Base-by-base conservation (phyloP, 2,113 vertebrate genomes). In the Oncorhynchus mykiss region DNA sequence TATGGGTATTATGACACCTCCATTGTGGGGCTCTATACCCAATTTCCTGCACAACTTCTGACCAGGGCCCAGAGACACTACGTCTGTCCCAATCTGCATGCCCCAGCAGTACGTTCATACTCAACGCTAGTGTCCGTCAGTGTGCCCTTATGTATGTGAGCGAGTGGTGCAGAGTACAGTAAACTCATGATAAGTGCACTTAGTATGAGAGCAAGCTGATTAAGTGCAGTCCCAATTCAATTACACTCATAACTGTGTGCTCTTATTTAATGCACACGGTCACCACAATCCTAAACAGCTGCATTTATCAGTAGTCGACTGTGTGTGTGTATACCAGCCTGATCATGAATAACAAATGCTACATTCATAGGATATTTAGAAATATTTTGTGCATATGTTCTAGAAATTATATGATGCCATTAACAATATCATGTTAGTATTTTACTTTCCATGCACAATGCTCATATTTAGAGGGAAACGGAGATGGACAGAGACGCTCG, bases 401-500 rank as follows among this genome's bases (percentile, higher is more conserved):
- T 27, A 11, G 71, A 85, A 71, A 34, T 68, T 1, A 48, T 45
- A 45, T 45, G 39, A 45, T 45, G 39, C 39, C 39, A 45, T 45
- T 11, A 45, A 12, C 39, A 45, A 12, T 45, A 45, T 45, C 9
- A 45, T 45, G 39, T 45, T 45, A 45, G 39, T 75, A 77, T 86
- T 80, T 13, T 78, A 82, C 59, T 79, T 85, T 70, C 72, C 84
- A 64, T 88, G 79, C 86, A 3, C 39, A 45, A 45, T 11, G 39
- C 39, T 45, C 16, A 71, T 79, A 68, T 57, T 22, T n/a, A 69
- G 73, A 54, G 48, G 59, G 71, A 8, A 79, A 84, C 68, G 76
- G 76, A 51, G 39, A 45, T 45, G 8, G 2, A 45, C 39, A 45
- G 27, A 86, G 73, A 66, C 51, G 39, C 75, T 72, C 78, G 71